phyloP scores from a whole-genome alignment of 1,140 invertebrate species.

The Pristionchus pacificus region DNA sequence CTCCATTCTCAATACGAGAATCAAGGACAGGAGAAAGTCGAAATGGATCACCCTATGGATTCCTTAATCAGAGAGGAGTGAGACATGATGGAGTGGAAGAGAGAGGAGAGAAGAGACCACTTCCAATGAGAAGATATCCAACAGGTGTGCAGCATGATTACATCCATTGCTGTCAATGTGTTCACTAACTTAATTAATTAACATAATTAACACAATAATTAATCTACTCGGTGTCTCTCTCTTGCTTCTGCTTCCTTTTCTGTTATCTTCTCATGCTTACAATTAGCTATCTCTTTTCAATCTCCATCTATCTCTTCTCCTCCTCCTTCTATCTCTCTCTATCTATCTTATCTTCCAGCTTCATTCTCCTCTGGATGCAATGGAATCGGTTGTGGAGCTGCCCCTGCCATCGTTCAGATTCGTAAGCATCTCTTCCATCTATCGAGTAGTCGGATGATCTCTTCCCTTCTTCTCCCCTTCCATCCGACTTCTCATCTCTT shows the following conservation, averaged over 20 bases:
- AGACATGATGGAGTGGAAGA: not conserved
- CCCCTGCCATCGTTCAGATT: not conserved
- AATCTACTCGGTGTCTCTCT: not conserved
- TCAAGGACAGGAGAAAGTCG: too few relatives aligned
- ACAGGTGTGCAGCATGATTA: not conserved
- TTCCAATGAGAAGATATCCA: not conserved
- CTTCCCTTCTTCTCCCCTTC: not conserved
- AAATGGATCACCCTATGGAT: too few relatives aligned
- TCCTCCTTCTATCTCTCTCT: not conserved
- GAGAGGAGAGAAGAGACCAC: not conserved
- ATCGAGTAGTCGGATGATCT: too few relatives aligned
- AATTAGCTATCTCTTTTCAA: not conserved
- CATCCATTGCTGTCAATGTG: not conserved
- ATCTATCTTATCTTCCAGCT: slow-evolving; percentile 15
- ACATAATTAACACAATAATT: not conserved
- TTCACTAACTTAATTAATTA: too few relatives aligned
- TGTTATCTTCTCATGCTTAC: too few relatives aligned
- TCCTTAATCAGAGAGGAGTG: too few relatives aligned
- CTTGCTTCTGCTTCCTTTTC: not conserved
- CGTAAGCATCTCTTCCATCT: not conserved
- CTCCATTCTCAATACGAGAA: too few relatives aligned
- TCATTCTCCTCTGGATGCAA: slow-evolving; percentile 7
- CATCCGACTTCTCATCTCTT: too few relatives aligned
- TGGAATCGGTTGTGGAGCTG: not conserved
- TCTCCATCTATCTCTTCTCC: not conserved